Evolutionary conservation across 2,797 vertebrate genomes (phyloP), one percentile per base, ranked within the genome.

Genomic region (Anguilla obscura): DNA sequence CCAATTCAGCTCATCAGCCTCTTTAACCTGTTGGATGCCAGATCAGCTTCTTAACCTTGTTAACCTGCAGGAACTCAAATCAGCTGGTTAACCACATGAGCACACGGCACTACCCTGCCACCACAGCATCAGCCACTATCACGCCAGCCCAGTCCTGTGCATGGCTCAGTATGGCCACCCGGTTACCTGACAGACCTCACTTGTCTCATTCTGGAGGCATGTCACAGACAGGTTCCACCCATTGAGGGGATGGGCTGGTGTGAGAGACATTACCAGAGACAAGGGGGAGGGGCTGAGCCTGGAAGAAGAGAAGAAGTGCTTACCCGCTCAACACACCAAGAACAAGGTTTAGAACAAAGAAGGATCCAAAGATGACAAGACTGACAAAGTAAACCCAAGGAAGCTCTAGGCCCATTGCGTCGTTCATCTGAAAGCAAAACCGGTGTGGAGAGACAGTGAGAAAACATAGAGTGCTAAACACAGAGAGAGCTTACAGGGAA

Each of bases 311-410:
- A 96, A 95, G 96, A 95, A 93, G 86, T 93, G 97, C 98, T 94
- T 97, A 99, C 98, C 98, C 98, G 93, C 98, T 99, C 95, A 99
- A 96, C 94, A 99, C 98, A 95, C 98, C 98, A 96, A 99, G 95
- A 95, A 99, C 98, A 93, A 99, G 95, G 96, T 99, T 99, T 93
- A 99, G 98, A 94, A 99, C 98, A 95, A 99, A 99, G 97, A 99
- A 99, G 95, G 98, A 99, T 93, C 98, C 98, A 93, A 99, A 98
- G 95, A 99, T 99, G 95, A 99, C 98, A 93, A 99, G 96, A 96
- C 98, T 99, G 97, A 99, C 98, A 95, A 99, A 99, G 97, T 99
- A 99, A 93, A 99, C 96, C 98, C 98, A 99, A 60, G 98, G 98
- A 94, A 98, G 97, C 95, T 99, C 98, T 94, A 97, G 98, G 94